phyloP scores from a whole-genome alignment of 1,140 invertebrate species.

The Sycophaga agraensis region DNA sequence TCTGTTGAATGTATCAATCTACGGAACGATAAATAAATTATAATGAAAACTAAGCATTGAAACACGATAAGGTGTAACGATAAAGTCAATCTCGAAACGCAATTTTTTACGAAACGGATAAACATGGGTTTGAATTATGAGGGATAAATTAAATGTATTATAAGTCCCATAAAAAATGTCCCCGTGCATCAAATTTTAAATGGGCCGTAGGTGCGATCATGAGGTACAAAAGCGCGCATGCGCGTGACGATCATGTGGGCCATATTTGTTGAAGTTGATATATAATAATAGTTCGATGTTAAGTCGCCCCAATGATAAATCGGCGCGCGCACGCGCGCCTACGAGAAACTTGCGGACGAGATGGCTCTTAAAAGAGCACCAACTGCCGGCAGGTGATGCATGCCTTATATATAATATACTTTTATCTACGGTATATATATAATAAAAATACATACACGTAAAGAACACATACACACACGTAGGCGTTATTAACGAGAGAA shows the following conservation, averaged over 20 bases:
- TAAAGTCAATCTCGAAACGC: background rate
- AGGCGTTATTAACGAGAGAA: background rate
- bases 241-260: conserved; percentile 4
- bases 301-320: too few species aligned
- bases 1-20: too few species aligned
- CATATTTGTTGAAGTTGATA: too few species aligned
- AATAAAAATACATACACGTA: conserved; percentile 3
- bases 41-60: too few species aligned
- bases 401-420: conserved; percentile 50
- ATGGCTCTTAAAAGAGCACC: conserved; percentile 42
- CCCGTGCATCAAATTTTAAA: background rate
- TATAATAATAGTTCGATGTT: too few species aligned
- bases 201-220: too few species aligned
- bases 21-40: background rate
- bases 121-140: too few species aligned
- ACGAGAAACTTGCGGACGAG: conserved; percentile 28
- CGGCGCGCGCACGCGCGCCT: background rate
- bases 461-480: background rate
- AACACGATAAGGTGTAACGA: too few species aligned
- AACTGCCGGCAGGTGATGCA: conserved; percentile 50
- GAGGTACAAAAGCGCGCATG: too few species aligned
- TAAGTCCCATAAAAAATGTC: conserved; percentile 8
- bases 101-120: conserved; percentile 21
- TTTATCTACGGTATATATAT: conserved; percentile 20
- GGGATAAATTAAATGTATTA: too few species aligned